Evolutionary conservation across 2,113 vertebrate species (phyloP).

Genomic region (Sorex araneus): DNA sequence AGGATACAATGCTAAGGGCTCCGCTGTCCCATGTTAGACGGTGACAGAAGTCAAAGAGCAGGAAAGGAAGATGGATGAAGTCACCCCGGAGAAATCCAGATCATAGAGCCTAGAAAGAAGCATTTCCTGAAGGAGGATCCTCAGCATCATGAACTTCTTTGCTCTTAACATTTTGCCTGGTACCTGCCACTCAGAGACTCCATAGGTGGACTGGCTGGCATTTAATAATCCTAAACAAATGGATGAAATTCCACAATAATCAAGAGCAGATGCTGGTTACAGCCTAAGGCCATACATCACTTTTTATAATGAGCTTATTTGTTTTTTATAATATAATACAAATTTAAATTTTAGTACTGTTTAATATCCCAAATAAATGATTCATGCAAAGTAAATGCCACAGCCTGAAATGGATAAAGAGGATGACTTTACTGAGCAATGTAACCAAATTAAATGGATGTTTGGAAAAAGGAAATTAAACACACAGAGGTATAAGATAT

Average conservation of each 20-base stretch:
- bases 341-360: conserved; percentile 70
- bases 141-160: not conserved
- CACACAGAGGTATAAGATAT: conserved; percentile 68
- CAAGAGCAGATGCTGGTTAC: conserved; percentile 22
- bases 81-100: not conserved
- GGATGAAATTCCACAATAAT: conserved; percentile 58
- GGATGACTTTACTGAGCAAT: conserved; percentile 68
- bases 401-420: conserved; percentile 62
- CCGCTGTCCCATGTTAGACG: too few relatives aligned
- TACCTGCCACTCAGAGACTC: not conserved
- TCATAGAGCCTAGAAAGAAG: not conserved
- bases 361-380: conserved; percentile 75
- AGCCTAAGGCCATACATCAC: conserved; percentile 44
- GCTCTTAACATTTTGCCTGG: not conserved
- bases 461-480: conserved; percentile 77
- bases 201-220: conserved; percentile 3
- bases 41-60: not conserved
- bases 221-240: conserved; percentile 33
- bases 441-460: conserved; percentile 67
- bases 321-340: conserved; percentile 65
- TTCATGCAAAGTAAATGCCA: conserved; percentile 77
- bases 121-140: not conserved
- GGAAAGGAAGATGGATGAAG: not conserved
- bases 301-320: conserved; percentile 71
- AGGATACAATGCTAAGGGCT: not conserved